Evolutionary conservation across 1,140 invertebrate genomes (phyloP), one percentile per base, ranked within the genome.

Genomic region (Galleria mellonella): DNA sequence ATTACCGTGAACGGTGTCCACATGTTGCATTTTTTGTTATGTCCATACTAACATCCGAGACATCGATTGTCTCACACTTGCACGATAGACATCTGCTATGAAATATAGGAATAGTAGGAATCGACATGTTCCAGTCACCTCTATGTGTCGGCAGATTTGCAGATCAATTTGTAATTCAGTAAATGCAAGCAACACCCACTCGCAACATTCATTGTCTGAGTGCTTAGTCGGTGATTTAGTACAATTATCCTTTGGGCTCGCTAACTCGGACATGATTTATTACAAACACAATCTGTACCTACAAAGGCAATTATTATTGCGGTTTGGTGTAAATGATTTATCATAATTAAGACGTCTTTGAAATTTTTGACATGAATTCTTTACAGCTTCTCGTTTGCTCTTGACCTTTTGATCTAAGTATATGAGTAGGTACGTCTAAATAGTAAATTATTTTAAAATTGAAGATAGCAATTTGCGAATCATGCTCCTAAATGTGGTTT

Each of bases 141-240:
- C 54, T 52, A 57, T 50, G 44, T 23, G 17, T 29, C 36, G 46
- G 32, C 35, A 51, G 44, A 62, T 66, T 70, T 66, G 45, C 39
- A 50, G 53, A 40, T 58, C 55, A 61, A 73, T 75, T 74, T 70
- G 62, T 69, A 47, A 59, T 65, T 72, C 59, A 66, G 56, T 60
- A 68, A n/a, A 66, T 64, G 51, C 47, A 40, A 61, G 44, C 43
- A 44, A 65, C 68, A 67, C 70, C 73, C 67, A 81, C 73, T 55
- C 56, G 38, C 30, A 58, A 67, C 56, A 66, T 66, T 68, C 53
- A 64, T 63, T 65, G 54, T 65, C 53, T 66, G 59, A 73, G 66
- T 72, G 62, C 62, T 67, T 62, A 61, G 48, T 55, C 55, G 51
- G 46, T 67, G 62, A 75, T 76, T 79, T 71, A 74, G 32, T 70